Evolutionary conservation across 2,888 invertebrate species (phyloP).

Genomic region (Leucania comma): DNA sequence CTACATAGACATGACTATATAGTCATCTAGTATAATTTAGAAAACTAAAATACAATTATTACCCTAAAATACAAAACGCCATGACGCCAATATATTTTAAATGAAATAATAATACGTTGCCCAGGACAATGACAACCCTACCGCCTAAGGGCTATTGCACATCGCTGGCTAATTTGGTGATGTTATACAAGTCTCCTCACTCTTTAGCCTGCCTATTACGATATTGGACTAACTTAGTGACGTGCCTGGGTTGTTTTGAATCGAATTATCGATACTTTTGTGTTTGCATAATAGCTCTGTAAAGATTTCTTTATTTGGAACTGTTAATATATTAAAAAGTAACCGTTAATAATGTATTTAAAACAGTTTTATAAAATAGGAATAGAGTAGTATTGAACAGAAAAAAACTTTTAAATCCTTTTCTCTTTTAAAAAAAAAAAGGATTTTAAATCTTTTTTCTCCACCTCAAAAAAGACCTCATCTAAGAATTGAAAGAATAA

Average conservation of each 20-base stretch:
- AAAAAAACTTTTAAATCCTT: too few relatives aligned
- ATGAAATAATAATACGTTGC: constrained; percentile 46
- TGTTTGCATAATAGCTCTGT: too few relatives aligned
- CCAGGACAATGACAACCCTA: constrained; percentile 78
- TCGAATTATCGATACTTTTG: constrained; percentile 33
- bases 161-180: constrained; percentile 89
- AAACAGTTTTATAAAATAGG: not conserved
- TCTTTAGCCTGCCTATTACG: constrained; percentile 90
- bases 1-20: too few relatives aligned
- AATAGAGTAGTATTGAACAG: too few relatives aligned
- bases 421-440: too few relatives aligned
- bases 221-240: constrained; percentile 83
- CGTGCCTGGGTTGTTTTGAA: constrained; percentile 58
- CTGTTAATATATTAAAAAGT: not conserved
- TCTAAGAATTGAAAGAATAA: not conserved
- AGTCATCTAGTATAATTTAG: not conserved
- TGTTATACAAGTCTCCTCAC: constrained; percentile 89
- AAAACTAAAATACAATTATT: constrained; percentile 12
- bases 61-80: constrained; percentile 24
- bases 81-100: constrained; percentile 51
- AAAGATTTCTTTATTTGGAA: not conserved
- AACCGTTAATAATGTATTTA: not conserved
- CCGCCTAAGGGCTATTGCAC: constrained; percentile 86
- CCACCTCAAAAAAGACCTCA: not conserved
- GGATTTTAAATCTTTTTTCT: too few relatives aligned